Base-by-base conservation (phyloP, 2,888 invertebrate species). In the Balanococcus diminutus region DNA sequence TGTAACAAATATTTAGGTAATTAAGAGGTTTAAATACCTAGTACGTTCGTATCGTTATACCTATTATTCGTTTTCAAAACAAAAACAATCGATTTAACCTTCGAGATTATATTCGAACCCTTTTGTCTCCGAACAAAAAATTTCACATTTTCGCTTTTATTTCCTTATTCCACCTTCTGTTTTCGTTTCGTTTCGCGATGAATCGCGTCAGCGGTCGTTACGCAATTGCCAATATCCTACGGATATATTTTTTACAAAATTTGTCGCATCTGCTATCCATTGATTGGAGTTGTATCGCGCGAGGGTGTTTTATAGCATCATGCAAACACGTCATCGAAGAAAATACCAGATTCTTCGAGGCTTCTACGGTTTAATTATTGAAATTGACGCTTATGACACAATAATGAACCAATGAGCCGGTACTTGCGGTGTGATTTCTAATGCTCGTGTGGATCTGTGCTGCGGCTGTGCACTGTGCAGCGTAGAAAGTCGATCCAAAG, bases 381-480 rank as follows among this genome's bases (percentile, higher is more conserved):
- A 51, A 51, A 51, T 4, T n/a, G n/a, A 51, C 3, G 51, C n/a
- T n/a, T n/a, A 51, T 51, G 51, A 51, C 51, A n/a, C n/a, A n/a
- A 51, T 51, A 22, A 56, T 56, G n/a, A 19, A 56, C 9, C 56
- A 56, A n/a, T 56, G 22, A 56, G 56, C 22, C 22, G 22, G 9
- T 22, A 67, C 67, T 67, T 31, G 67, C 16, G 67, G 67, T 31
- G 67, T 67, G 67, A 67, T 67, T 67, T 67, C 67, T 67, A 67
- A 67, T 67, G 3, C 14, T 67, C 28, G 67, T 67, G 56, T 56
- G 56, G 22, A 56, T 56, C 22, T 11, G 22, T 36, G 36, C n/a
- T n/a, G n/a, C n/a, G 8, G 36, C 36, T 36, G 8, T 22, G 22
- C 56, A 8, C 3, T 4, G 9, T 22, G 22, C 14, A 42, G 8